Evolutionary conservation across 2,113 vertebrate genomes (phyloP), one percentile per base, ranked within the genome.

Genomic region (Thoracochromis brauschi): DNA sequence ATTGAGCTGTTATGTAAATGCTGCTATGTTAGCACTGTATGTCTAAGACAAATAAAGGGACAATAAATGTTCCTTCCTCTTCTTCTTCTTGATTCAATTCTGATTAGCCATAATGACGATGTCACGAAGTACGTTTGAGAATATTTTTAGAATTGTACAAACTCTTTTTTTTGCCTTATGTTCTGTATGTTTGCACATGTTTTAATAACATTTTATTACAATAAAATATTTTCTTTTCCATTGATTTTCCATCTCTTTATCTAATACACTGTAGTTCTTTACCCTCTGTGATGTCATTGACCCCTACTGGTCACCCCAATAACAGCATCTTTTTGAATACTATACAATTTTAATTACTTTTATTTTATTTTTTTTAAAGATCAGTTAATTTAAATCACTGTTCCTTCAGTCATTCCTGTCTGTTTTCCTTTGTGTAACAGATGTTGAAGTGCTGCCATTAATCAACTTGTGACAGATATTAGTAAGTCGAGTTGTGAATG

Each of bases 271-370:
- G 33, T 47, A 75, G 68, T 80, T 81, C 51, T 73, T 83, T 54
- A 31, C 51, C 57, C 49, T 63, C 19, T 80, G 47, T 87, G 75
- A 93, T n/a, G 84, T 84, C 91, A 89, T 88, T 93, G 95, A 93
- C 96, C 95, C 92, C 95, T 95, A 82, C 87, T 95, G 93, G 94
- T 79, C 78, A 78, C 68, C 75, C 49, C 12, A 7, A 84, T 90
- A 91, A 94, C 57, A 89, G 63, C 93, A 88, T 40, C 54, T 4
- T 16, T 14, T 11, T 81, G 11, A 38, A 11, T 31, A 40, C 33
- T 16, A 29, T 58, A 2, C 21, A 45, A 47, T 6, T 29, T 83
- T 16, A 60, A 80, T 47, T 29, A 17, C 29, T 81, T 17, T 42
- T 5, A 17, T 58, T 16, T 14, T n/a, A 6, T 17, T 33, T 3